A percentile compares a stretch with the other conserved stretches of the same genome.
Evolutionary conservation across 2,113 vertebrate species (phyloP).

Genomic region (Uria aalge): DNA sequence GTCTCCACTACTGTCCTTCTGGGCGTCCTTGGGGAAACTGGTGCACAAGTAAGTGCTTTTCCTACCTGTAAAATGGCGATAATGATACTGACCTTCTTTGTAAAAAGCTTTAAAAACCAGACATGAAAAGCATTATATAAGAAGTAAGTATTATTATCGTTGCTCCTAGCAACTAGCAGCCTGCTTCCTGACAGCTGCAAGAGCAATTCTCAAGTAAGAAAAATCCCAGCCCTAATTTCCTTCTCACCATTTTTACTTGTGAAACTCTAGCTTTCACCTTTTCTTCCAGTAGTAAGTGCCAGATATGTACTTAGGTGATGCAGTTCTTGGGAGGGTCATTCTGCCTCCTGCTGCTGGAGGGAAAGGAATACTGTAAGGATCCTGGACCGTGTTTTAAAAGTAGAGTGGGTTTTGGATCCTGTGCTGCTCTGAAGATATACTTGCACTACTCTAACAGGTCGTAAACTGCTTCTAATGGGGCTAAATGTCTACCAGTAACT

Average conservation of each 20-base stretch:
- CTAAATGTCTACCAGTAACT: neutral
- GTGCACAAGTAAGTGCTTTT: neutral
- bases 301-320: neutral
- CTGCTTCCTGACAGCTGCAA: constrained; percentile 1
- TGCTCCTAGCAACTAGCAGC: constrained; percentile 47
- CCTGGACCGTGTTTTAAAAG: rapidly evolving
- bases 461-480: neutral
- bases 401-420: neutral
- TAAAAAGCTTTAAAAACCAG: constrained; percentile 8
- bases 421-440: neutral
- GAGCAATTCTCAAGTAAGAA: constrained; percentile 4
- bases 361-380: neutral
- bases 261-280: neutral
- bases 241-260: neutral
- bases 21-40: neutral
- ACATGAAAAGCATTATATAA: neutral
- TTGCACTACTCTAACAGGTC: neutral
- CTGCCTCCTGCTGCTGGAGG: neutral
- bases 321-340: neutral
- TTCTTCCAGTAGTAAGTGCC: neutral
- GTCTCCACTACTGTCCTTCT: neutral
- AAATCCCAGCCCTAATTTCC: neutral
- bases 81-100: constrained; percentile 16
- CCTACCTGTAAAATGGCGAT: constrained; percentile 3
- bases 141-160: neutral